These are phyloP conservation scores for Chionoecetes opilio DNA, from an alignment of 1,140 invertebrate genomes.

Conservation along the genomic window DNA sequence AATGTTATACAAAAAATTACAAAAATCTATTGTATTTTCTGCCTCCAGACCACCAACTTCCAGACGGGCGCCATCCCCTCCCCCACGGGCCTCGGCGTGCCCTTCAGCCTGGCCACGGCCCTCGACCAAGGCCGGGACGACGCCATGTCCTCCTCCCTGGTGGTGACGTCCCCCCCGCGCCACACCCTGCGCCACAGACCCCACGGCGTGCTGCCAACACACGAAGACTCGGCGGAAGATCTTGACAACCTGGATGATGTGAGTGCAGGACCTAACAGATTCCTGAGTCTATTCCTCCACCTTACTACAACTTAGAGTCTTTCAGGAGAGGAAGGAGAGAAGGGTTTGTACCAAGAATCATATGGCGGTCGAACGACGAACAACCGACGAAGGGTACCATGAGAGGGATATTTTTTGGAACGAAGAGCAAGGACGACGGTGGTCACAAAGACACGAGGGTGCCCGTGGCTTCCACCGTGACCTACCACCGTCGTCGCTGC, in stretches of 20 bases:
- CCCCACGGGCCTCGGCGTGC: slow-evolving; percentile 41
- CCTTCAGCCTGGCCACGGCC: slow-evolving; percentile 31
- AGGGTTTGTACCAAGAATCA: no score
- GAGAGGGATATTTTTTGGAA: no score
- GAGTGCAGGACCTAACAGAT: no score
- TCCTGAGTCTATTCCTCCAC: neutral
- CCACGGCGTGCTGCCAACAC: slow-evolving; percentile 90
- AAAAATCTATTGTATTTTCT: neutral
- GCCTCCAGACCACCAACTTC: neutral
- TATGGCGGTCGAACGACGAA: no score
- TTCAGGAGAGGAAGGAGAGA: no score
- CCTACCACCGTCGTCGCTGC: no score
- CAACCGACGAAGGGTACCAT: no score
- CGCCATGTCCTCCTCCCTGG: slow-evolving; percentile 80
- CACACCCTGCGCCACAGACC: slow-evolving; percentile 87
- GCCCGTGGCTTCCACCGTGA: no score
- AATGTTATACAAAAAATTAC: no score
- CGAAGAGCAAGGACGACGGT: no score
- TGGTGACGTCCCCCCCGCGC: slow-evolving; percentile 79
- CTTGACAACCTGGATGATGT: slow-evolving; percentile 97
- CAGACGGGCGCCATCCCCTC: slow-evolving; percentile 34
- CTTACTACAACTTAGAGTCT: no score
- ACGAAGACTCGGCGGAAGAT: slow-evolving; percentile 92
- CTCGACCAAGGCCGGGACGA: slow-evolving; percentile 82
- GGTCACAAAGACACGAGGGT: no score